Evolutionary conservation across 2,113 vertebrate genomes (phyloP), one percentile per base, ranked within the genome.

Genomic region (Corythoichthys intestinalis): DNA sequence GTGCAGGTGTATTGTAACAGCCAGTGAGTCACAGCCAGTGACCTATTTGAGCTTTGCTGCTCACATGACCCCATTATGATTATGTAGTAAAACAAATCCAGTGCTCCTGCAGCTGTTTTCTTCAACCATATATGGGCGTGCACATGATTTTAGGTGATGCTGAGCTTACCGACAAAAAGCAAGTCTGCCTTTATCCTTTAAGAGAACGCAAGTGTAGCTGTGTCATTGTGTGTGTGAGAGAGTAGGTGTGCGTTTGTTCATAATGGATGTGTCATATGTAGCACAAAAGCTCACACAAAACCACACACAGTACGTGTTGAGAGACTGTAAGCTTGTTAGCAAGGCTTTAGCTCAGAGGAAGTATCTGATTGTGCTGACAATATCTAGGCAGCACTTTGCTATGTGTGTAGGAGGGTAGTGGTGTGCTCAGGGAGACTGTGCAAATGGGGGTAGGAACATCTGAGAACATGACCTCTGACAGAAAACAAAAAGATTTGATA

Each of bases 21-120:
- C 35, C 48, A 69, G 62, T 83, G 84, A 83, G 67, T 83, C 82
- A 86, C 83, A 77, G 77, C 72, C 80, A 78, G 69, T 83, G 85
- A 85, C 85, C 82, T 71, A 85, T 76, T 82, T 87, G 78, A 86
- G 81, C 62, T 81, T 76, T 74, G 81, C 73, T 3, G 41, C 78
- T 85, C 79, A 61, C 80, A 38, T 83, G 85, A 82, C 83, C 86
- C 85, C 82, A 75, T 85, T 89, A 76, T 81, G 82, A 78, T 80
- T 75, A 67, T 69, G 50, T 77, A 66, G 71, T 66, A 35, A 77
- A 81, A 82, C 77, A 77, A 65, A 76, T 73, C 15, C 62, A 62
- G 78, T 65, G 74, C 56, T 56, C 28, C 69, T 71, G 75, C 75
- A 73, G 73, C 68, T 70, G 50, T 72, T 74, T 74, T 38, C 15